Conservation (phyloP, 2,113 vertebrate genomes). For the Probosciger aterrimus region DNA sequence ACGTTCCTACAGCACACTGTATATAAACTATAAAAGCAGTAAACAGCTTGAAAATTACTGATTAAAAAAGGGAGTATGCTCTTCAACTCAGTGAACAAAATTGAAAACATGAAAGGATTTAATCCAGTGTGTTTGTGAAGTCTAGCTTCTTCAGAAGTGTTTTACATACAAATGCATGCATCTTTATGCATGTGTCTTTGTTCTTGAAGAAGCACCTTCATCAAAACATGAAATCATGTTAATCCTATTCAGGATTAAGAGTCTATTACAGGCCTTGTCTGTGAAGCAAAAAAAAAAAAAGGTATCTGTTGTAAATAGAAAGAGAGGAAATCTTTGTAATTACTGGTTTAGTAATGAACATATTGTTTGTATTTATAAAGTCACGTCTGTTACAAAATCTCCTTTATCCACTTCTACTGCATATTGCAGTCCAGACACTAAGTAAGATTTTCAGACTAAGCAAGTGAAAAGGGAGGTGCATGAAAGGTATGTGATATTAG, state of each 20-base stretch:
- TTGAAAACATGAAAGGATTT: not conserved
- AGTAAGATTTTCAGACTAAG: not conserved
- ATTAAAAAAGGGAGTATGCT: not conserved
- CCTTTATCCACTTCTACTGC: not conserved
- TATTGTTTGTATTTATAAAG: not conserved
- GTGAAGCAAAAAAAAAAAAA: not conserved
- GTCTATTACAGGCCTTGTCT: not conserved
- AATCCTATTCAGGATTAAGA: not conserved
- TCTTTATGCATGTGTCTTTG: not conserved
- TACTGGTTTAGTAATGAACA: not conserved
- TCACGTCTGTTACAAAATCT: not conserved
- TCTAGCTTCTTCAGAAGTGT: not conserved
- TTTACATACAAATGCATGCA: not conserved
- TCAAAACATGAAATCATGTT: not conserved
- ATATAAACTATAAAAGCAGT: not conserved
- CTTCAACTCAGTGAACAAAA: not conserved
- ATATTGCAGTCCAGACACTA: not conserved
- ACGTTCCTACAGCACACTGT: not conserved
- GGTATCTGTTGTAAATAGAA: not conserved
- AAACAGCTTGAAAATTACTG: not conserved
- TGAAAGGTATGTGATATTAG: not conserved
- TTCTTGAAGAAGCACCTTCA: slow-evolving; percentile 9
- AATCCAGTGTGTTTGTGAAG: not conserved
- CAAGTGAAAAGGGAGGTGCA: not conserved
- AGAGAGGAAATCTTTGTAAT: not conserved